These are phyloP conservation scores for Epinephelus malabaricus DNA, from an alignment of 2,797 vertebrate species.

Conservation along the genomic window DNA sequence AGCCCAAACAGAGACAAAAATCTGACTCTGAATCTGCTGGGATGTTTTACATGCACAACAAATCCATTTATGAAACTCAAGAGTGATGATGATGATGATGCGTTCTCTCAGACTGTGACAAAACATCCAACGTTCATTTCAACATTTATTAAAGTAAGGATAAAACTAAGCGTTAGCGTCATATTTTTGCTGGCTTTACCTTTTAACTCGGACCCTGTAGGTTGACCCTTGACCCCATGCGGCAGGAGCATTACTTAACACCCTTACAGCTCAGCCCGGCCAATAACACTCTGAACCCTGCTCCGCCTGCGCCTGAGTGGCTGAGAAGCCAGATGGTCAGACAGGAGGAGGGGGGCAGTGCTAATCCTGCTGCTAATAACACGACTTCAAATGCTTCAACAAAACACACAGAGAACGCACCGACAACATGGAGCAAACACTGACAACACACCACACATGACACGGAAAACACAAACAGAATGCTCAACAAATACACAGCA, in stretches of 20 bases:
- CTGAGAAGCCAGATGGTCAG: slow-evolving; percentile 62
- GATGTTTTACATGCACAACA: not conserved
- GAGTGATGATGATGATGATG: not conserved
- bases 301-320: slow-evolving; percentile 24
- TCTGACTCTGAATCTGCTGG: slow-evolving; percentile 3
- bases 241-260: slow-evolving; percentile 11
- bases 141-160: not conserved
- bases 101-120: not conserved
- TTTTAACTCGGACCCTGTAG: not conserved
- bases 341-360: slow-evolving; percentile 23
- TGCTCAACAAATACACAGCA: not conserved
- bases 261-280: not conserved
- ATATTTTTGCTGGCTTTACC: not conserved
- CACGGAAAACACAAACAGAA: not conserved
- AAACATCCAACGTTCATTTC: not conserved
- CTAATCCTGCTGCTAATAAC: slow-evolving; percentile 67
- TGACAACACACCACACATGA: not conserved
- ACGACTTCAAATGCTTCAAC: slow-evolving; percentile 21
- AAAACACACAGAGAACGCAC: slow-evolving; percentile 2
- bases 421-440: not conserved
- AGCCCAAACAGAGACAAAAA: slow-evolving; percentile 14
- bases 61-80: not conserved
- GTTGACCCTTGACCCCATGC: slow-evolving; percentile 32
- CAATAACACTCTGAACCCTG: not conserved
- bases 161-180: not conserved